Conservation (phyloP, 2,113 vertebrate species). For the Xenotilapia longispinis region DNA sequence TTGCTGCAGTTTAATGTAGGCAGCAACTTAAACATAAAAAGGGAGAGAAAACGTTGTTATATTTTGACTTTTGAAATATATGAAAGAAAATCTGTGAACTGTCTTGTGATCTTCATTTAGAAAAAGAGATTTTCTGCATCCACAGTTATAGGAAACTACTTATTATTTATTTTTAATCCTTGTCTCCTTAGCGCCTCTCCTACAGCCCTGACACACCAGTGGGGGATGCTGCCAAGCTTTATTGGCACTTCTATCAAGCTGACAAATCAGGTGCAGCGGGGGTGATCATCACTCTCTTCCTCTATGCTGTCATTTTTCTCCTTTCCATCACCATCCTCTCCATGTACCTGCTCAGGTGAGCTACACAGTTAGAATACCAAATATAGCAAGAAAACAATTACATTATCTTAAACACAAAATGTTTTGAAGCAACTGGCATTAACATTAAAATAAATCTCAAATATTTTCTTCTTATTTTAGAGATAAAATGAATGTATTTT, state of each 20-base stretch:
- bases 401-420: not conserved
- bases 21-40: not conserved
- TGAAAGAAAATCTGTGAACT: not conserved
- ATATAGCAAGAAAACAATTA: not conserved
- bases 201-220: conserved; percentile 74
- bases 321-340: conserved; percentile 76
- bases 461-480: not conserved
- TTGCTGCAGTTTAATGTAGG: not conserved
- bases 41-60: not conserved
- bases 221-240: conserved; percentile 88
- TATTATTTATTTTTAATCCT: not conserved
- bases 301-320: conserved; percentile 77
- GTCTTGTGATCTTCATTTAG: not conserved
- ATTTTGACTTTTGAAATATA: not conserved
- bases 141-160: not conserved
- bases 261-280: conserved; percentile 77
- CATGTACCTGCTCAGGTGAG: conserved; percentile 86
- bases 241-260: conserved; percentile 81
- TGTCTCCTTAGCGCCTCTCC: conserved; percentile 68
- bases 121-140: not conserved
- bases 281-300: conserved; percentile 76
- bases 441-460: not conserved
- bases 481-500: not conserved
- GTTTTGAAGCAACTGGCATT: not conserved
- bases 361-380: not conserved